Conservation (phyloP, 2,888 invertebrate species). For the Synergus japonicus region DNA sequence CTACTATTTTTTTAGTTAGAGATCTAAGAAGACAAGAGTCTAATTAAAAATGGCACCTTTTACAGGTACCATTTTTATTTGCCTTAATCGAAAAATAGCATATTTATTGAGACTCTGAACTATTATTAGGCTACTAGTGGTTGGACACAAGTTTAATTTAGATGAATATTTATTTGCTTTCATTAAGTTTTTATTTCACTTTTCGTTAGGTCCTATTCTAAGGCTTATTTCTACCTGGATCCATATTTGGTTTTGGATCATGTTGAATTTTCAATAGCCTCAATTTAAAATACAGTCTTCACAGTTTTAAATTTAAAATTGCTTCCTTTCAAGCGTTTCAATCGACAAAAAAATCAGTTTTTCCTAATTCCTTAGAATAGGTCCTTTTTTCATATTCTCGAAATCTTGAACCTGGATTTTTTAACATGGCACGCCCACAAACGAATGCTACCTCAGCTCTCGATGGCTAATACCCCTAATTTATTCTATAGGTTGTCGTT, state of each 20-base stretch:
- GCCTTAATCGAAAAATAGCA: slow-evolving; percentile 17
- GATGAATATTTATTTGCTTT: slow-evolving; percentile 33
- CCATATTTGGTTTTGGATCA: neutral
- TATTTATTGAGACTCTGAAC: slow-evolving; percentile 41
- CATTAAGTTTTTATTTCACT: slow-evolving; percentile 5
- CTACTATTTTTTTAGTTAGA: slow-evolving; percentile 5
- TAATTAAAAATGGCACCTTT: neutral
- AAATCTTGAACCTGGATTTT: slow-evolving; percentile 10
- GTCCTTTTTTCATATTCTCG: neutral
- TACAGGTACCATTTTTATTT: neutral
- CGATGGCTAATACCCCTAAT: slow-evolving; percentile 28
- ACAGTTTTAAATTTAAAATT: neutral
- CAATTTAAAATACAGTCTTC: neutral
- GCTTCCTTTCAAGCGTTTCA: neutral
- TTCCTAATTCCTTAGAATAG: neutral
- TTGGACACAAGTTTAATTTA: neutral
- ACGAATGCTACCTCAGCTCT: slow-evolving; percentile 39
- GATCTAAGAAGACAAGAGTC: neutral
- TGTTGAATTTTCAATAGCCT: neutral
- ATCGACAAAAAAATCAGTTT: too few species aligned
- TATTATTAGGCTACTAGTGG: slow-evolving; percentile 17
- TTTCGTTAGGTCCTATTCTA: neutral
- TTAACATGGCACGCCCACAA: slow-evolving; percentile 21
- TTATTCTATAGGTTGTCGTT: slow-evolving; percentile 30
- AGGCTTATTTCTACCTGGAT: neutral